These are phyloP conservation scores for Latheticus oryzae DNA, from an alignment of 2,888 invertebrate genomes.

Conservation along the genomic window DNA sequence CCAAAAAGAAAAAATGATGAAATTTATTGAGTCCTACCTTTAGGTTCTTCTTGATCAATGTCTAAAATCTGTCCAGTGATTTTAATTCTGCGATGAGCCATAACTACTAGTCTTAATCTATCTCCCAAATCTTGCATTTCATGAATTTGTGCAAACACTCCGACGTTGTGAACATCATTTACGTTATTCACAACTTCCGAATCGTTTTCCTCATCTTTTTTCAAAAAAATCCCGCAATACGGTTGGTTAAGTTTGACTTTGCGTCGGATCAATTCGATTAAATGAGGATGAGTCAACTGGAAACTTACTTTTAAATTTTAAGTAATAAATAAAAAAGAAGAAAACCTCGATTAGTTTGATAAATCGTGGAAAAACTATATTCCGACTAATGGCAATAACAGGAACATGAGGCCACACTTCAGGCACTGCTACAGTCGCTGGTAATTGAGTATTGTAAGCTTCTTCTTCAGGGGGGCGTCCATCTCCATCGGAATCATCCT, in stretches of 20 bases:
- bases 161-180: conserved; percentile 88
- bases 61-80: conserved; percentile 85
- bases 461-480: conserved; percentile 59
- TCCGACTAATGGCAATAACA: conserved; percentile 91
- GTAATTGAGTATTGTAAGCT: conserved; percentile 71
- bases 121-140: conserved; percentile 97
- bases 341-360: conserved; percentile 94
- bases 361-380: conserved; percentile 98
- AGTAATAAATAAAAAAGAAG: background rate
- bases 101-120: conserved; percentile 89
- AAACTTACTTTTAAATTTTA: conserved; percentile 49
- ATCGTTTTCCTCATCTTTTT: conserved; percentile 90
- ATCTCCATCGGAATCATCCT: conserved; percentile 54
- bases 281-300: conserved; percentile 84
- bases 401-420: conserved; percentile 98
- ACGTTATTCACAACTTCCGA: conserved; percentile 85
- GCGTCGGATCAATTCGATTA: conserved; percentile 90
- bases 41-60: conserved; percentile 72
- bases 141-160: conserved; percentile 98
- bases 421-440: conserved; percentile 92
- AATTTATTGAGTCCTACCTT: conserved; percentile 53
- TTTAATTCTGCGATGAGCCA: conserved; percentile 91
- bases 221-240: conserved; percentile 96
- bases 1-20: background rate
- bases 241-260: conserved; percentile 97